phyloP scores from a whole-genome alignment of 2,888 invertebrate species.

The Neocrepidodera transversa region DNA sequence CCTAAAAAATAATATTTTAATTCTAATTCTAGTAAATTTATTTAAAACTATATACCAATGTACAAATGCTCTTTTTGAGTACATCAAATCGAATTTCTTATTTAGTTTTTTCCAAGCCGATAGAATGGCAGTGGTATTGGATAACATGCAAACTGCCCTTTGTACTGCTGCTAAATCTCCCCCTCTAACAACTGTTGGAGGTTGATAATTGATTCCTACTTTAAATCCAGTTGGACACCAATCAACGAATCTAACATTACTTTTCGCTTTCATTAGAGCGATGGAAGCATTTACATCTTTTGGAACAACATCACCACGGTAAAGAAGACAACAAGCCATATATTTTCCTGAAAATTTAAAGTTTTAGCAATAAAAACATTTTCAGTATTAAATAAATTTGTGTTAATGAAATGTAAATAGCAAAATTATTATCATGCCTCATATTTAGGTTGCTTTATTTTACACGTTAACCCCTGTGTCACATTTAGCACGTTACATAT shows the following conservation, averaged over 20 bases:
- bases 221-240: conserved; percentile 96
- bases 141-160: conserved; percentile 88
- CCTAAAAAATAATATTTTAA: not conserved
- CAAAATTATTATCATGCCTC: too few species aligned
- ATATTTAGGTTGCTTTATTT: too few species aligned
- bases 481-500: too few species aligned
- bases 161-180: conserved; percentile 84
- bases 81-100: conserved; percentile 95
- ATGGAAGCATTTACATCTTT: conserved; percentile 89
- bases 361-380: too few species aligned
- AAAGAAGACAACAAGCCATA: conserved; percentile 88
- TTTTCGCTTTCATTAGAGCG: conserved; percentile 77
- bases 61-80: conserved; percentile 90
- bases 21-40: too few species aligned
- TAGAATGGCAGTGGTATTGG: conserved; percentile 90
- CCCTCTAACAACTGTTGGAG: conserved; percentile 78
- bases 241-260: conserved; percentile 87
- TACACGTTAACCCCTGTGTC: too few species aligned
- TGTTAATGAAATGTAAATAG: too few species aligned
- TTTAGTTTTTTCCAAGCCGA: conserved; percentile 90
- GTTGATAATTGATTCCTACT: conserved; percentile 66
- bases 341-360: conserved; percentile 65
- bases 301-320: conserved; percentile 89
- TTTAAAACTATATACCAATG: conserved; percentile 71
- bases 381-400: too few species aligned